Percentiles rank a stretch among this genome's conserved stretches.
Conservation (phyloP, 2,113 vertebrate species). For the Sebastes fasciatus region DNA sequence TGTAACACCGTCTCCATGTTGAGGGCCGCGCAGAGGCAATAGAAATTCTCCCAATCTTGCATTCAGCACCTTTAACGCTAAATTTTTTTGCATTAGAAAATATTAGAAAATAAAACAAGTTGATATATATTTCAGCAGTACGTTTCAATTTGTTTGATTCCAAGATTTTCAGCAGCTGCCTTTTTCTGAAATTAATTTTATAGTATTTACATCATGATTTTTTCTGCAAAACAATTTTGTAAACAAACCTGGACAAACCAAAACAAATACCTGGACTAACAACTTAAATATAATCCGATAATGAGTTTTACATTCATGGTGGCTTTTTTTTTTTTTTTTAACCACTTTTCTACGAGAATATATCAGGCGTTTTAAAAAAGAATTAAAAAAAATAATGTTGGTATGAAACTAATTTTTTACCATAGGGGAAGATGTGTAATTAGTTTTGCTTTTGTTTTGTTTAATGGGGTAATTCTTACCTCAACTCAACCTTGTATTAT, state of each 20-base stretch:
- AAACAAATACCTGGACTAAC: background rate
- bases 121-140: background rate
- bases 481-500: conserved; percentile 19
- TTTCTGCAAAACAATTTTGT: background rate
- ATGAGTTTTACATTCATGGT: background rate
- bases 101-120: background rate
- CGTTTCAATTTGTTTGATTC: background rate
- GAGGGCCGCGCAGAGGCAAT: too few species aligned
- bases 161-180: conserved; percentile 2
- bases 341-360: background rate
- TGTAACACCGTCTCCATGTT: too few species aligned
- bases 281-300: background rate
- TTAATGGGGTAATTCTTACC: background rate
- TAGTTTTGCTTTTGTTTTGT: conserved; percentile 1
- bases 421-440: background rate
- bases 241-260: too few species aligned
- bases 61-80: background rate
- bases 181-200: background rate
- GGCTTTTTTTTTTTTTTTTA: background rate
- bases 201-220: conserved; percentile 10
- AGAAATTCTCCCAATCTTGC: too few species aligned
- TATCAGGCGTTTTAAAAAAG: background rate
- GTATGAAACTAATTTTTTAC: background rate
- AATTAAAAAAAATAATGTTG: background rate
- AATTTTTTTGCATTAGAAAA: background rate